Conservation (phyloP, 2,113 vertebrate species). For the Limanda limanda region DNA sequence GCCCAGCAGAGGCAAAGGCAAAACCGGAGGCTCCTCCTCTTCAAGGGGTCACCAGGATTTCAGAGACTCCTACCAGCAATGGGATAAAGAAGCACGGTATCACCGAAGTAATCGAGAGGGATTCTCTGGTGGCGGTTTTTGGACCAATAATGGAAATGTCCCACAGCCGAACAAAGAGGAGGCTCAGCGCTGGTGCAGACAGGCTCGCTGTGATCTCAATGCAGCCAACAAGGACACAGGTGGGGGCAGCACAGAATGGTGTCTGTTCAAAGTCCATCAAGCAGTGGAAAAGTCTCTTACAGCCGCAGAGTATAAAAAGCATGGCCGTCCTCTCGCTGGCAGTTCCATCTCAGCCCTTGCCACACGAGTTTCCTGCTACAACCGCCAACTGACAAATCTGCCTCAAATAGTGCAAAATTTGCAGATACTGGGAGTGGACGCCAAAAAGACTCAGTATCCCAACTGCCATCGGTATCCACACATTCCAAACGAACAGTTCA, state of each 20-base stretch:
- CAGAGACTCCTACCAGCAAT: conserved; percentile 65
- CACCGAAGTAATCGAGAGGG: conserved; percentile 71
- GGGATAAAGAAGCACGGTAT: conserved; percentile 79
- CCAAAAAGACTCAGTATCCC: conserved; percentile 85
- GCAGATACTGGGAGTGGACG: conserved; percentile 74
- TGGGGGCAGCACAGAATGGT: conserved; percentile 80
- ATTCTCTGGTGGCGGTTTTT: conserved; percentile 68
- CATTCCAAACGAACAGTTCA: conserved; percentile 80
- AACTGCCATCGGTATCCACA: conserved; percentile 71
- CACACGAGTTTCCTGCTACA: conserved; percentile 59
- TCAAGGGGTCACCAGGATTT: conserved; percentile 50
- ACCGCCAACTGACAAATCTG: conserved; percentile 59
- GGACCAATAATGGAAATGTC: conserved; percentile 62
- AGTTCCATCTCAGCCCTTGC: conserved; percentile 71
- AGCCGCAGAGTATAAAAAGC: conserved; percentile 74
- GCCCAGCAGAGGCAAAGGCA: conserved; percentile 27
- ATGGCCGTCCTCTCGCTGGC: conserved; percentile 44
- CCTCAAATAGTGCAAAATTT: conserved; percentile 65
- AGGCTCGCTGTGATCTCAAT: conserved; percentile 82
- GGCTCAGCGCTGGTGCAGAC: conserved; percentile 82
- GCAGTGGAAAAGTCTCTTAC: conserved; percentile 84
- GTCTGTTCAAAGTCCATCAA: conserved; percentile 85
- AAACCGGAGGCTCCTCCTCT: no score
- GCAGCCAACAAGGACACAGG: conserved; percentile 73
- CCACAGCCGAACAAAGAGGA: conserved; percentile 75